Percentiles rank a stretch among this genome's conserved stretches.
These are phyloP conservation scores for Taeniopygia guttata DNA, from an alignment of 2,797 vertebrate genomes.

Conservation along the genomic window DNA sequence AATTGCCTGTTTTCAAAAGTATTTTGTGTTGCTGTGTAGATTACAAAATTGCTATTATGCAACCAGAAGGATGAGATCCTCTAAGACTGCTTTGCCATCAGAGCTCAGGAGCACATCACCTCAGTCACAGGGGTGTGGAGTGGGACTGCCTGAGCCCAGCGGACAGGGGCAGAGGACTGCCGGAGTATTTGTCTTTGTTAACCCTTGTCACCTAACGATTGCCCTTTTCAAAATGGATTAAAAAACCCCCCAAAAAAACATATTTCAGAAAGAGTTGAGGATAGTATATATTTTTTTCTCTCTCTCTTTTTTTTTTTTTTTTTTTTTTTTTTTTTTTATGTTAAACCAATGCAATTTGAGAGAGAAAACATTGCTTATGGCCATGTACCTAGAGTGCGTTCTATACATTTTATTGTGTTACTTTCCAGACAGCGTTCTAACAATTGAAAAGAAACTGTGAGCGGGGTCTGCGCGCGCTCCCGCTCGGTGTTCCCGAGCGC, in stretches of 20 bases:
- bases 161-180: neutral
- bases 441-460: accelerated
- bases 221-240: neutral
- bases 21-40: neutral
- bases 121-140: accelerated
- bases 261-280: neutral
- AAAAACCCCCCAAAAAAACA: neutral
- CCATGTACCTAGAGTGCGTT: accelerated
- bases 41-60: neutral
- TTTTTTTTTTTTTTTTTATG: neutral
- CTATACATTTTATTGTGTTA: neutral
- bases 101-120: neutral
- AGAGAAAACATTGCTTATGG: neutral
- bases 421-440: neutral
- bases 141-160: neutral
- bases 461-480: accelerated
- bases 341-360: neutral
- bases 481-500: neutral
- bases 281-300: neutral
- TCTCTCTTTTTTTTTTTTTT: neutral
- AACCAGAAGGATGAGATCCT: neutral
- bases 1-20: neutral
- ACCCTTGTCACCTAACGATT: neutral
- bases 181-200: neutral
- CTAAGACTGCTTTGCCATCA: accelerated